Evolutionary conservation across 2,113 vertebrate genomes (phyloP).

Genomic region (Orcinus orca): DNA sequence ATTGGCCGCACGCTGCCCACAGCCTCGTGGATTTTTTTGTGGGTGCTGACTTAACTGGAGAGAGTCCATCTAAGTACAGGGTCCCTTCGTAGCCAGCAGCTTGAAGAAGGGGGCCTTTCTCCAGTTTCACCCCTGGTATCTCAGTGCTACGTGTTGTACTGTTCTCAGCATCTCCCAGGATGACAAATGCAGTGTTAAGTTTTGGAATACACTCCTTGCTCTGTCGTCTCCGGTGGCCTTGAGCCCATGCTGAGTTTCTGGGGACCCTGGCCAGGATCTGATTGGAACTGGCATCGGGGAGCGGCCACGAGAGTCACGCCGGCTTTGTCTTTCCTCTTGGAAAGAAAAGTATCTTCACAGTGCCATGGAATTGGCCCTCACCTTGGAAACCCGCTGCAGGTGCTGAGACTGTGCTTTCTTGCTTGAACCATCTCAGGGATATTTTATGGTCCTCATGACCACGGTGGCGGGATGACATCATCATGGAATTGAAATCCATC

Average conservation of each 20-base stretch:
- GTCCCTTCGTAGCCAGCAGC: neutral
- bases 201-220: neutral
- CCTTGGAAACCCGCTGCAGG: accelerated
- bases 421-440: neutral
- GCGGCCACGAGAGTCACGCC: accelerated
- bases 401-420: neutral
- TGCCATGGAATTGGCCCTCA: neutral
- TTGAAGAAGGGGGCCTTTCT: neutral
- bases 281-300: neutral
- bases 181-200: accelerated
- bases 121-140: neutral
- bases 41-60: neutral
- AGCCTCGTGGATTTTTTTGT: accelerated
- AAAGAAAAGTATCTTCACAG: neutral
- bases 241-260: neutral
- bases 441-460: neutral
- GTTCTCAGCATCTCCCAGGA: neutral
- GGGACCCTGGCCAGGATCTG: neutral
- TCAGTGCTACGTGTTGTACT: accelerated
- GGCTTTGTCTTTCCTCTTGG: neutral
- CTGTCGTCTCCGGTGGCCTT: neutral
- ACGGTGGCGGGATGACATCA: neutral
- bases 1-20: neutral
- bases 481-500: neutral
- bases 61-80: neutral